phyloP scores from a whole-genome alignment of 2,797 vertebrate species.

The Gymnothorax reevesii region DNA sequence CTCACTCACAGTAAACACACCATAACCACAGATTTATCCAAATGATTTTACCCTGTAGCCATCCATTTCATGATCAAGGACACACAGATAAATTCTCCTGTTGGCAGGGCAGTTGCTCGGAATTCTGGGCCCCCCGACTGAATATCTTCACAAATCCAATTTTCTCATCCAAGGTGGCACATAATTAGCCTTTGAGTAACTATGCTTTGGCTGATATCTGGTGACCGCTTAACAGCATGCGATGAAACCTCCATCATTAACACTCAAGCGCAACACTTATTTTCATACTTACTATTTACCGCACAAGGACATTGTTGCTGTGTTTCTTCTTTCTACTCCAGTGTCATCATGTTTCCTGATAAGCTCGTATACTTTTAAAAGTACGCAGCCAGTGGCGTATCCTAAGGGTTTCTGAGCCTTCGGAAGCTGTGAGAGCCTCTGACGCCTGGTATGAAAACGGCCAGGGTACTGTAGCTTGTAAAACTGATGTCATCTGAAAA shows the following conservation, averaged over 20 bases:
- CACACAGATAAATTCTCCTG: too few relatives aligned
- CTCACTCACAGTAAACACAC: too few relatives aligned
- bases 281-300: background rate
- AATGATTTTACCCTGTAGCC: too few relatives aligned
- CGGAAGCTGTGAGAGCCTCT: background rate
- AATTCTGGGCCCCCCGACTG: too few relatives aligned
- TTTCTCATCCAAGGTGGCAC: background rate
- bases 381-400: background rate
- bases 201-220: too few relatives aligned
- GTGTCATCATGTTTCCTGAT: background rate
- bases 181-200: background rate
- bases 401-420: background rate
- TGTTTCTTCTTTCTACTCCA: background rate
- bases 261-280: too few relatives aligned
- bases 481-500: background rate
- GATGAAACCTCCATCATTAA: too few relatives aligned
- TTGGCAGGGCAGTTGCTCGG: too few relatives aligned
- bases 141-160: background rate
- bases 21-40: too few relatives aligned
- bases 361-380: background rate
- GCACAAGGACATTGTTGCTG: background rate
- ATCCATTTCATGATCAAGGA: too few relatives aligned
- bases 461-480: too few relatives aligned
- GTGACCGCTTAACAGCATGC: background rate
- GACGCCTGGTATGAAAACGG: background rate